phyloP scores from a whole-genome alignment of 2,888 invertebrate species.

The Periphyllus acericola region DNA sequence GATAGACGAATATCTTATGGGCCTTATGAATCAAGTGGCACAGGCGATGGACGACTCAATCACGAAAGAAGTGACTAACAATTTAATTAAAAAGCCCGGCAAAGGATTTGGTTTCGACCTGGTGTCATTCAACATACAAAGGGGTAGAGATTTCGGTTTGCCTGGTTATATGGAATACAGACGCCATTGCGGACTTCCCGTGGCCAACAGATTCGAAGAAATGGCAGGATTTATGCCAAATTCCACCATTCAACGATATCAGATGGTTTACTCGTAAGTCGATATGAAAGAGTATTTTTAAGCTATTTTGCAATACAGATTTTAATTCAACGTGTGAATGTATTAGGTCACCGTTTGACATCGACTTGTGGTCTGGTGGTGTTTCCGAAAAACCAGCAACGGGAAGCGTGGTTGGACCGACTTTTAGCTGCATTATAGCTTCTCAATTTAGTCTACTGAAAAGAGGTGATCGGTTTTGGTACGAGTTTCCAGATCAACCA shows the following conservation, averaged over 20 bases:
- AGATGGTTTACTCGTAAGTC: constrained; percentile 82
- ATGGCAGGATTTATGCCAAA: constrained; percentile 89
- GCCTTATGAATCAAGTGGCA: constrained; percentile 91
- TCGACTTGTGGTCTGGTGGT: constrained; percentile 95
- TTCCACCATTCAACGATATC: constrained; percentile 83
- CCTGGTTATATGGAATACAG: constrained; percentile 93
- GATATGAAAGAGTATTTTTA: neutral
- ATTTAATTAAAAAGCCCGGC: constrained; percentile 79
- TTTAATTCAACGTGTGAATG: neutral
- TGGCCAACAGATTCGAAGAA: constrained; percentile 81
- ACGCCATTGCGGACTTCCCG: constrained; percentile 86
- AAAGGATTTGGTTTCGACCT: constrained; percentile 83
- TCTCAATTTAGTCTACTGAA: constrained; percentile 90
- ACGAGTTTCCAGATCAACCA: constrained; percentile 89
- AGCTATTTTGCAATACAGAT: neutral
- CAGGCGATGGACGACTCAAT: constrained; percentile 96
- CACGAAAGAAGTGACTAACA: constrained; percentile 86
- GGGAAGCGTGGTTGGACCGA: constrained; percentile 92
- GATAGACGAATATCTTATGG: constrained; percentile 91
- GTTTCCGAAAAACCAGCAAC: constrained; percentile 90
- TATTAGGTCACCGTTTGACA: constrained; percentile 83
- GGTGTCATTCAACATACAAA: constrained; percentile 92
- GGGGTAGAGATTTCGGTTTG: constrained; percentile 90
- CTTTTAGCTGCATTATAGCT: constrained; percentile 93
- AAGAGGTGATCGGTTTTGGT: constrained; percentile 94